These are phyloP conservation scores for Pedetes capensis DNA, from an alignment of 2,113 vertebrate genomes.

Conservation along the genomic window DNA sequence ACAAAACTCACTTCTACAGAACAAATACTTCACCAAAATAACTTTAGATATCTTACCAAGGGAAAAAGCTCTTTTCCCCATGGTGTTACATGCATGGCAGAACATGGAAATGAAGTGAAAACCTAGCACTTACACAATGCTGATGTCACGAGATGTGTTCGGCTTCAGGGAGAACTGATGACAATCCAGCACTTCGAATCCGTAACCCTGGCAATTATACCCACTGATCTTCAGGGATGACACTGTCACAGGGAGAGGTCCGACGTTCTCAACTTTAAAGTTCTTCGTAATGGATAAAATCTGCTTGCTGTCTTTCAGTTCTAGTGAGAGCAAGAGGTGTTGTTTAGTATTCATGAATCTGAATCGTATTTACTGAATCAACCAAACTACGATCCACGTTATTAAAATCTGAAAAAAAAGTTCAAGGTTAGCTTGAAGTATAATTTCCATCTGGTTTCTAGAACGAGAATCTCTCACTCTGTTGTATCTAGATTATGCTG, in stretches of 20 bases:
- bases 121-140: constrained; percentile 90
- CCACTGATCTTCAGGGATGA: constrained; percentile 97
- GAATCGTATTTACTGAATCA: neutral
- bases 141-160: constrained; percentile 94
- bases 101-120: constrained; percentile 37
- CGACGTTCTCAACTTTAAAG: constrained; percentile 97
- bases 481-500: neutral
- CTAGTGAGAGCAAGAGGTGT: constrained; percentile 77
- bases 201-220: constrained; percentile 96
- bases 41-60: neutral
- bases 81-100: neutral
- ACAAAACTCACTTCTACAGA: neutral
- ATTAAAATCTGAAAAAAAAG: constrained; percentile 14
- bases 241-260: constrained; percentile 93
- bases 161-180: constrained; percentile 90
- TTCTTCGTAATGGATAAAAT: constrained; percentile 92
- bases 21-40: neutral
- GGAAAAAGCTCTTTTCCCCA: neutral
- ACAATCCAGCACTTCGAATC: constrained; percentile 96
- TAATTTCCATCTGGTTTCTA: neutral
- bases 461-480: neutral
- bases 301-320: constrained; percentile 93
- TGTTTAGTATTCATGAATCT: neutral
- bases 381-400: neutral
- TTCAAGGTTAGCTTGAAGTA: neutral